Conservation (phyloP, 2,888 invertebrate species). For the Napeogenes sylphis region DNA sequence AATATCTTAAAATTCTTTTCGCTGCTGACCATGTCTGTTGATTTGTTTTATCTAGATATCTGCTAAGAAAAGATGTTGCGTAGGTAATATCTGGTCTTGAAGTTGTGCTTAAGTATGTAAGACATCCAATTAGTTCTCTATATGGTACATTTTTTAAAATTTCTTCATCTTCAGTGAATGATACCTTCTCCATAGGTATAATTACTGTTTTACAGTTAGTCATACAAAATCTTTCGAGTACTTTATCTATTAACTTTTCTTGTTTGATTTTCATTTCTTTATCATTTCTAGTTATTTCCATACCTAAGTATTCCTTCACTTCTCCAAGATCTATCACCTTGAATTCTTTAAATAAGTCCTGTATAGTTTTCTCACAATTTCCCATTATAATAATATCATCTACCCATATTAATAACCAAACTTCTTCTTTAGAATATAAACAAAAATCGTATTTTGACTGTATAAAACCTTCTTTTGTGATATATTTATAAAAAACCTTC, state of each 20-base stretch:
- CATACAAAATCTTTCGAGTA: not conserved
- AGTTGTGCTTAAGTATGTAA: not conserved
- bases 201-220: slow-evolving; percentile 1
- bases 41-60: slow-evolving; percentile 8
- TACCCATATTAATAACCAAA: slow-evolving; percentile 16
- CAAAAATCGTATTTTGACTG: slow-evolving; percentile 24
- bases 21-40: slow-evolving; percentile 4
- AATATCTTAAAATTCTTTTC: slow-evolving; percentile 8
- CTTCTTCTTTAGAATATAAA: slow-evolving; percentile 15
- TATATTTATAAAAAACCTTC: slow-evolving; percentile 21
- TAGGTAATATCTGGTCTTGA: slow-evolving; percentile 4
- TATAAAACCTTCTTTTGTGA: slow-evolving; percentile 12
- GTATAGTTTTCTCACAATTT: slow-evolving; percentile 11
- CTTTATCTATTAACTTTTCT: not conserved
- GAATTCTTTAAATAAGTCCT: slow-evolving; percentile 19
- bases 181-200: slow-evolving; percentile 7
- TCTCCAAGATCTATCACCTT: slow-evolving; percentile 23
- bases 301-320: slow-evolving; percentile 20
- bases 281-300: slow-evolving; percentile 12
- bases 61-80: slow-evolving; percentile 4
- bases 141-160: slow-evolving; percentile 1
- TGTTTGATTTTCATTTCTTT: slow-evolving; percentile 1
- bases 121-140: slow-evolving; percentile 6
- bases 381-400: slow-evolving; percentile 17
- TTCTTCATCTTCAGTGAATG: not conserved